Conservation (phyloP, 2,113 vertebrate species). For the Spea multiplicata region DNA sequence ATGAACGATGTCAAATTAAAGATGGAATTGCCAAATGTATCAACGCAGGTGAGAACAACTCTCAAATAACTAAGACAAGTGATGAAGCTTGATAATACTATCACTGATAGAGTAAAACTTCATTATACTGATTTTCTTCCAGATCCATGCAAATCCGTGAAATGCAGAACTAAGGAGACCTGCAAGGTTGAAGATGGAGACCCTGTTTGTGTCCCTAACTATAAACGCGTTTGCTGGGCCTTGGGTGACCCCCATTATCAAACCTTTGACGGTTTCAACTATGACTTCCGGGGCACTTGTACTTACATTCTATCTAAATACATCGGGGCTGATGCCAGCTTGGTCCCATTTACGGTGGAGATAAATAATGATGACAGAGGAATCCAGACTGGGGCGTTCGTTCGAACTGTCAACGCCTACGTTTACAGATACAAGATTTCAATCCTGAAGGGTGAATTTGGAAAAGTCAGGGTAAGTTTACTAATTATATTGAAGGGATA, state of each 20-base stretch:
- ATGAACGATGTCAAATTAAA: slow-evolving; percentile 63
- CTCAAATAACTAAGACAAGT: too few species aligned
- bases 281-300: slow-evolving; percentile 72
- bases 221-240: slow-evolving; percentile 56
- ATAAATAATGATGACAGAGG: slow-evolving; percentile 75
- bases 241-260: slow-evolving; percentile 71
- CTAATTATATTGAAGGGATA: too few species aligned
- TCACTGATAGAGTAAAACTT: too few species aligned
- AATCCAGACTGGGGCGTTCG: slow-evolving; percentile 58
- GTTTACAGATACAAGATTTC: slow-evolving; percentile 62
- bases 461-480: slow-evolving; percentile 69
- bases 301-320: slow-evolving; percentile 65
- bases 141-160: slow-evolving; percentile 27
- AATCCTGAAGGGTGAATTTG: slow-evolving; percentile 62
- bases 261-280: slow-evolving; percentile 62
- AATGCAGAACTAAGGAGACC: slow-evolving; percentile 20
- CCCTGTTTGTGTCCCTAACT: slow-evolving; percentile 66
- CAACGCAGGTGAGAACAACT: slow-evolving; percentile 61
- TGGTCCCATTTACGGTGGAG: slow-evolving; percentile 71
- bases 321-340: slow-evolving; percentile 53
- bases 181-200: slow-evolving; percentile 48
- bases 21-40: slow-evolving; percentile 64
- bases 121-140: neutral
- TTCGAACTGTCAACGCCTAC: slow-evolving; percentile 60
- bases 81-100: too few species aligned